A percentile compares a stretch with the other conserved stretches of the same genome.
Evolutionary conservation across 2,113 vertebrate species (phyloP).

Genomic region (Chlamydotis undulata): DNA sequence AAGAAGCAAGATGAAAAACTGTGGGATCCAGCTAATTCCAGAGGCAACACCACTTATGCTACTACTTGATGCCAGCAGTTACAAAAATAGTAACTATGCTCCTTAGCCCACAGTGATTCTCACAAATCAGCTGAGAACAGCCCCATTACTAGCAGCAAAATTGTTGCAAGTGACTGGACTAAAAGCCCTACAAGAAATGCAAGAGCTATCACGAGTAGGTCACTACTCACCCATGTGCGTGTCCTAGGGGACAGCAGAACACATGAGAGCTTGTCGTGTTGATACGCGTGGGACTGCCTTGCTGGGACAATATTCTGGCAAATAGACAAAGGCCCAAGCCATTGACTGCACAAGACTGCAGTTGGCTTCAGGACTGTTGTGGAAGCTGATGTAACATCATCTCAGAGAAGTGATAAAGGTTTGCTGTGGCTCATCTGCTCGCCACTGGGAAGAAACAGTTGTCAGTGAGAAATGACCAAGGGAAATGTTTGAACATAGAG

Average conservation of each 20-base stretch:
- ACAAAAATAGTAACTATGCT: background rate
- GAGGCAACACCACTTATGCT: background rate
- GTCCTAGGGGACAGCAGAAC: background rate
- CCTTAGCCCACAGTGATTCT: background rate
- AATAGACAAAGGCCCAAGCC: background rate
- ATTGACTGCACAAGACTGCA: background rate
- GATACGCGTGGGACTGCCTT: background rate
- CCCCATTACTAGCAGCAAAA: background rate
- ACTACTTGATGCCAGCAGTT: background rate
- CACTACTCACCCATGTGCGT: background rate
- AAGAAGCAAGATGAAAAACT: background rate
- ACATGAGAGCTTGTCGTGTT: accelerated
- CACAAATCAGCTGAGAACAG: background rate
- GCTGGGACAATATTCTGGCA: background rate
- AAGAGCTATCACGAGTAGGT: background rate
- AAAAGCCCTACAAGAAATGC: background rate
- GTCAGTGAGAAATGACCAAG: background rate
- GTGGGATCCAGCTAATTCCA: background rate
- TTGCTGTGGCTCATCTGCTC: background rate
- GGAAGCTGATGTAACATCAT: background rate
- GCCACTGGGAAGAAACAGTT: background rate
- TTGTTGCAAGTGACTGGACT: background rate
- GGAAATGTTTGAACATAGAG: background rate
- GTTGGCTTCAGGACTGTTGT: background rate
- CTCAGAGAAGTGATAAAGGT: background rate